A percentile compares a stretch with the other conserved stretches of the same genome.
These are phyloP conservation scores for Pimpla rufipes DNA, from an alignment of 2,888 invertebrate genomes.

Conservation along the genomic window DNA sequence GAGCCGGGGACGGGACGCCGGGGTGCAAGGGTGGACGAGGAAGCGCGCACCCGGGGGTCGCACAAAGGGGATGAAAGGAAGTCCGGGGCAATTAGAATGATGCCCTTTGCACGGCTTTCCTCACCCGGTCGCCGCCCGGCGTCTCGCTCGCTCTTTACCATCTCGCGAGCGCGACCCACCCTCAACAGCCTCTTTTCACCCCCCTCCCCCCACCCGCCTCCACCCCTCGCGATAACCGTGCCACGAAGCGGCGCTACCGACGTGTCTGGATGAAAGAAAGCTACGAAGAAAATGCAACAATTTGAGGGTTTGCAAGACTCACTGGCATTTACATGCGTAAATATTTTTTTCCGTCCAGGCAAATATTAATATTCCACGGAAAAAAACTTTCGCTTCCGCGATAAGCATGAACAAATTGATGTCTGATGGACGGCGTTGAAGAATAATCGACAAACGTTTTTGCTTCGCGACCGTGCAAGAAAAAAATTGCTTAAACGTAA, in stretches of 20 bases:
- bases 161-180: slow-evolving; percentile 68
- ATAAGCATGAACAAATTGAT: neutral
- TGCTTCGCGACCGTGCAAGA: too few relatives aligned
- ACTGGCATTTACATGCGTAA: neutral
- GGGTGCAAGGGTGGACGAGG: slow-evolving; percentile 79
- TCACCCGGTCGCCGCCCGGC: slow-evolving; percentile 58
- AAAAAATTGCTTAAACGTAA: too few relatives aligned
- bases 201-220: slow-evolving; percentile 18
- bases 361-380: neutral
- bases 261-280: slow-evolving; percentile 15
- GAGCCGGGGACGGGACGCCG: slow-evolving; percentile 35
- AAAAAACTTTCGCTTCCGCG: neutral
- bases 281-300: slow-evolving; percentile 10
- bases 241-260: neutral
- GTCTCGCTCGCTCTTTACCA: slow-evolving; percentile 64
- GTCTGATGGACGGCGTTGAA: neutral
- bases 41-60: slow-evolving; percentile 82
- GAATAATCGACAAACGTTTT: neutral
- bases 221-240: neutral
- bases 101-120: slow-evolving; percentile 81
- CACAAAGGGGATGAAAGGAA: slow-evolving; percentile 85
- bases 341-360: neutral
- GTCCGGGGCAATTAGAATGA: slow-evolving; percentile 86
- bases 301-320: neutral
- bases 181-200: slow-evolving; percentile 51